Percentiles rank a stretch among this genome's conserved stretches.
These are phyloP conservation scores for Ficedula albicollis DNA, from an alignment of 2,797 vertebrate genomes.

Conservation along the genomic window DNA sequence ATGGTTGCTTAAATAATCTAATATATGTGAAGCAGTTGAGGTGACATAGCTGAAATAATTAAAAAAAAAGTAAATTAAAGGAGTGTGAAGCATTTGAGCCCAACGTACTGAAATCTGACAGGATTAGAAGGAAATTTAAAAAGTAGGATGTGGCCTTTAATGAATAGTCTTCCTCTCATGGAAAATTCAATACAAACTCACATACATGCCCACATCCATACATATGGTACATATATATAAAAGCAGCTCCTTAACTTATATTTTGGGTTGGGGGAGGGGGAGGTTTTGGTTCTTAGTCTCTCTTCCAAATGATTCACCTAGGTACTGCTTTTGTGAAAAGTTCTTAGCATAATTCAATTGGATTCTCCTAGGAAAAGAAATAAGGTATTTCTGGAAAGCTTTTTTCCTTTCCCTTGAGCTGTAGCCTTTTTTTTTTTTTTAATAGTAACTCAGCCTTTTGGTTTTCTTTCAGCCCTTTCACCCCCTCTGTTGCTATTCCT, in stretches of 20 bases:
- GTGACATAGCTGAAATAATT: neutral
- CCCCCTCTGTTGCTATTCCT: constrained; percentile 56
- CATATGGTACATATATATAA: neutral
- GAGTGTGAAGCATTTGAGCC: neutral
- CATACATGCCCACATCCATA: neutral
- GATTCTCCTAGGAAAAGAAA: constrained; percentile 25
- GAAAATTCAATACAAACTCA: neutral
- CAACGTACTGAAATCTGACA: neutral
- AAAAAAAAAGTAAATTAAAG: neutral
- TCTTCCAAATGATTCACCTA: constrained; percentile 53
- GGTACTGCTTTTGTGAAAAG: constrained; percentile 56
- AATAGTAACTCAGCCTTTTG: constrained; percentile 9
- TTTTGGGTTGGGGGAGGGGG: neutral
- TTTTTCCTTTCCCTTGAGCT: neutral
- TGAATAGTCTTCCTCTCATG: neutral
- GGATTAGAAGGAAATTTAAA: neutral
- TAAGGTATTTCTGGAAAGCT: constrained; percentile 8
- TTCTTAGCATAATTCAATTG: constrained; percentile 43
- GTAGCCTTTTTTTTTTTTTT: neutral
- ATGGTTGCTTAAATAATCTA: neutral
- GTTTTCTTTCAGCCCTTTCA: constrained; percentile 13
- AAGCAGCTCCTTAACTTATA: neutral
- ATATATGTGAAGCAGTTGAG: neutral
- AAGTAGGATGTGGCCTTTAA: neutral
- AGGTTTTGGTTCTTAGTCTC: constrained; percentile 23